These are phyloP conservation scores for Onychorhynchus coronatus DNA, from an alignment of 2,113 vertebrate species.

Conservation along the genomic window DNA sequence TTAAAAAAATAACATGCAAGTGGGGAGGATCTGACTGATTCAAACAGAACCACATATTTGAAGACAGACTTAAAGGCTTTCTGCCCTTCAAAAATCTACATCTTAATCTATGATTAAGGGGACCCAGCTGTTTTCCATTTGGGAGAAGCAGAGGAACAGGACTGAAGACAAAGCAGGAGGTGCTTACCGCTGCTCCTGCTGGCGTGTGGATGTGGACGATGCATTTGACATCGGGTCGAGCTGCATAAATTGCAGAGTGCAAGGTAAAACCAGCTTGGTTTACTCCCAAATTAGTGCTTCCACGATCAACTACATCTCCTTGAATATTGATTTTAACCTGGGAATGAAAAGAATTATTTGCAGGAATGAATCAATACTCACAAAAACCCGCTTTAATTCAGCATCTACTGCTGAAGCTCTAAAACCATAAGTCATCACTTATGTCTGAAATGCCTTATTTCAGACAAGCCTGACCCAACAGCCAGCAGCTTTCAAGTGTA, in stretches of 20 bases:
- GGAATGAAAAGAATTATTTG: neutral
- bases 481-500: neutral
- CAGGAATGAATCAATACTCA: neutral
- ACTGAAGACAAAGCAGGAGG: neutral
- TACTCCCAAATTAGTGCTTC: conserved; percentile 94
- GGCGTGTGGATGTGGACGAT: conserved; percentile 92
- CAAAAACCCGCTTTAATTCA: neutral
- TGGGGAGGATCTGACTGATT: neutral
- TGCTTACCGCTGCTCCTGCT: conserved; percentile 90
- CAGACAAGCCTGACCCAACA: neutral
- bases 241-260: conserved; percentile 89
- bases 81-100: neutral
- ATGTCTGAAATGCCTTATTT: neutral
- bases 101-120: neutral
- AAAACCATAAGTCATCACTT: neutral
- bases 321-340: conserved; percentile 95
- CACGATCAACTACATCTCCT: conserved; percentile 90
- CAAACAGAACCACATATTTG: neutral
- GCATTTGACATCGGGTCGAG: conserved; percentile 88
- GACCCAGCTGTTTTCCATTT: neutral
- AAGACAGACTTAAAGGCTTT: neutral
- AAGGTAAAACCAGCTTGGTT: conserved; percentile 92
- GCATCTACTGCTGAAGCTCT: neutral
- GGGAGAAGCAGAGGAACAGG: neutral
- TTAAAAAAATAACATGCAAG: neutral